Conservation (phyloP, 2,888 invertebrate genomes). For the Sphaerophoria rueppellii region DNA sequence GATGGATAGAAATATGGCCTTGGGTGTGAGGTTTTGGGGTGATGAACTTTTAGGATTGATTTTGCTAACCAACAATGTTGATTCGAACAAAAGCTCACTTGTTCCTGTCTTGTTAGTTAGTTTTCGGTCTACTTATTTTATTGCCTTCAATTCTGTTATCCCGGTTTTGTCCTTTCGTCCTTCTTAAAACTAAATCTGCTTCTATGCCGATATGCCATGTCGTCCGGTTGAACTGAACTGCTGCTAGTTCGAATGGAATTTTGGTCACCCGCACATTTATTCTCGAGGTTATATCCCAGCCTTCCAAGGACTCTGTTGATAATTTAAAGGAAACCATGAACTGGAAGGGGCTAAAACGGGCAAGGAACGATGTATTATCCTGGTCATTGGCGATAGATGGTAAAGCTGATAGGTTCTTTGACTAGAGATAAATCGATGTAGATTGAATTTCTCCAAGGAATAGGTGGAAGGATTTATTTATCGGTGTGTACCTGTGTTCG, state of each 20-base stretch:
- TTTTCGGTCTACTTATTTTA: conserved; percentile 76
- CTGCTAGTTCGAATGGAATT: conserved; percentile 66
- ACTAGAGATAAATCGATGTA: conserved; percentile 67
- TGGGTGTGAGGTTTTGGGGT: conserved; percentile 43
- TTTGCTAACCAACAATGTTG: conserved; percentile 74
- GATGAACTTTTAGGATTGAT: conserved; percentile 75
- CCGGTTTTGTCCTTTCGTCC: conserved; percentile 24
- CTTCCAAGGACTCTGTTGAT: conserved; percentile 18
- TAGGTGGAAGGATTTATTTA: neutral
- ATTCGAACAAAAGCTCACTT: conserved; percentile 74
- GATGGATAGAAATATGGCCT: neutral
- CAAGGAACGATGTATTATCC: conserved; percentile 48
- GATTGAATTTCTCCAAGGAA: conserved; percentile 23
- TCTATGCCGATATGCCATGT: conserved; percentile 31
- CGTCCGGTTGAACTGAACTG: conserved; percentile 68
- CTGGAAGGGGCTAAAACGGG: conserved; percentile 22
- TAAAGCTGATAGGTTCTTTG: conserved; percentile 54
- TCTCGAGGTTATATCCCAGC: conserved; percentile 44
- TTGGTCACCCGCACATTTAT: conserved; percentile 73
- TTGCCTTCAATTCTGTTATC: conserved; percentile 67
- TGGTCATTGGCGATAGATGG: conserved; percentile 59
- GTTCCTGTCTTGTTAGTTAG: conserved; percentile 76
- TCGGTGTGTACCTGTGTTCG: neutral
- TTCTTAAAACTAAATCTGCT: conserved; percentile 13
- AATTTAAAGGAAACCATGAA: conserved; percentile 4